Percentiles rank a stretch among this genome's conserved stretches.
These are phyloP conservation scores for Glossophaga mutica DNA, from an alignment of 2,797 vertebrate genomes.

Conservation along the genomic window DNA sequence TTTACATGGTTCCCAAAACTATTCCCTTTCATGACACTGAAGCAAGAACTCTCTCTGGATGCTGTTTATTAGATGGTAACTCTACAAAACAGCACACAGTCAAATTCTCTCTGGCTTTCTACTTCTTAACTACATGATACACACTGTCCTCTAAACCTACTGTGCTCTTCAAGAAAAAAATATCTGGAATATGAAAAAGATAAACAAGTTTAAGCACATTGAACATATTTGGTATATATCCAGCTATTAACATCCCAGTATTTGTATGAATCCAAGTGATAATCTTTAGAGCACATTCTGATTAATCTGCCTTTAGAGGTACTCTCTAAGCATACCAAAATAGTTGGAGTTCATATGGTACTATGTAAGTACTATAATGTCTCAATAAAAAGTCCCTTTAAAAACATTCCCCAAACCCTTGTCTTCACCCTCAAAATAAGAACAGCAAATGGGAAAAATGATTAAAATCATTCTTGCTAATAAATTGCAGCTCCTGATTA, in stretches of 20 bases:
- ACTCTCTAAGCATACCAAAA: conserved; percentile 72
- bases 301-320: conserved; percentile 80
- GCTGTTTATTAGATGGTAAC: background rate
- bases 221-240: conserved; percentile 67
- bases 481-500: conserved; percentile 70
- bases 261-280: conserved; percentile 69
- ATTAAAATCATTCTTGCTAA: conserved; percentile 77
- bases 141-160: conserved; percentile 64
- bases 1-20: conserved; percentile 29
- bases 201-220: conserved; percentile 71
- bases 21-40: conserved; percentile 9
- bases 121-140: conserved; percentile 54
- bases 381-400: conserved; percentile 78
- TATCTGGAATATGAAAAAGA: conserved; percentile 73
- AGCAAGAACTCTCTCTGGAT: conserved; percentile 12
- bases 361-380: conserved; percentile 78
- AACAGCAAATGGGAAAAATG: conserved; percentile 54
- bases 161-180: conserved; percentile 63
- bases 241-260: conserved; percentile 73
- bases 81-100: conserved; percentile 21
- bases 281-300: conserved; percentile 81
- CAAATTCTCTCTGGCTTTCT: conserved; percentile 25
- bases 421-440: conserved; percentile 57
- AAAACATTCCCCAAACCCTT: conserved; percentile 58
- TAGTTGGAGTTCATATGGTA: conserved; percentile 73